Conservation (phyloP, 2,113 vertebrate species). For the Turnix velox region DNA sequence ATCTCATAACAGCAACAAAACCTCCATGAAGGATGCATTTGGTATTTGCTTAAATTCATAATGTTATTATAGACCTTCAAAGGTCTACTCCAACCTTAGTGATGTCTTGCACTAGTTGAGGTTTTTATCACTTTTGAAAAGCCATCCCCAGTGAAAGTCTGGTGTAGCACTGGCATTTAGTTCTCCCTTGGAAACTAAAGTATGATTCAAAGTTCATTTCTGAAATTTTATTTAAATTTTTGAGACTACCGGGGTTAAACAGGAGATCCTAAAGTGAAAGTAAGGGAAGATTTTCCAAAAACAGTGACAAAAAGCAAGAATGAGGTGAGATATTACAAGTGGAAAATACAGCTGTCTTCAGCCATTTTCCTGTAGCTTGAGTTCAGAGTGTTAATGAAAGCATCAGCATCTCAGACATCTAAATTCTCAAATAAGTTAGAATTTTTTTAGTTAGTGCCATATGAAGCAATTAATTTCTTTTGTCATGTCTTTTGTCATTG, state of each 20-base stretch:
- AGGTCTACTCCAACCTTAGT: too few species aligned
- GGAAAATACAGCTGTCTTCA: neutral
- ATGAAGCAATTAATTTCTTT: neutral
- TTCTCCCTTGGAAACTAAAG: neutral
- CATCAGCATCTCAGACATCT: neutral
- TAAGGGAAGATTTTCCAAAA: neutral
- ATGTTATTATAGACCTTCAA: too few species aligned
- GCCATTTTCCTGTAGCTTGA: neutral
- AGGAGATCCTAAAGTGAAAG: neutral
- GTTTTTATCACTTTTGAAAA: neutral
- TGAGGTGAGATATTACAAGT: neutral
- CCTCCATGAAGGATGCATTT: accelerated
- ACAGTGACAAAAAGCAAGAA: neutral
- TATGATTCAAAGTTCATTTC: neutral
- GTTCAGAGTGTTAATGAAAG: neutral
- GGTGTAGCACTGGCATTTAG: neutral
- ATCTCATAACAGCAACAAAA: neutral
- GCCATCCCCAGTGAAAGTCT: neutral
- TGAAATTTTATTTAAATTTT: neutral
- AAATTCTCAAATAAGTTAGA: neutral
- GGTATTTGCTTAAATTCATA: neutral
- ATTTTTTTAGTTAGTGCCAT: neutral
- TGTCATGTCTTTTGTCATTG: neutral
- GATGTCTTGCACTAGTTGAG: too few species aligned
- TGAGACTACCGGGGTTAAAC: neutral